These are phyloP conservation scores for Symphodus melops DNA, from an alignment of 2,113 vertebrate genomes.

Conservation along the genomic window DNA sequence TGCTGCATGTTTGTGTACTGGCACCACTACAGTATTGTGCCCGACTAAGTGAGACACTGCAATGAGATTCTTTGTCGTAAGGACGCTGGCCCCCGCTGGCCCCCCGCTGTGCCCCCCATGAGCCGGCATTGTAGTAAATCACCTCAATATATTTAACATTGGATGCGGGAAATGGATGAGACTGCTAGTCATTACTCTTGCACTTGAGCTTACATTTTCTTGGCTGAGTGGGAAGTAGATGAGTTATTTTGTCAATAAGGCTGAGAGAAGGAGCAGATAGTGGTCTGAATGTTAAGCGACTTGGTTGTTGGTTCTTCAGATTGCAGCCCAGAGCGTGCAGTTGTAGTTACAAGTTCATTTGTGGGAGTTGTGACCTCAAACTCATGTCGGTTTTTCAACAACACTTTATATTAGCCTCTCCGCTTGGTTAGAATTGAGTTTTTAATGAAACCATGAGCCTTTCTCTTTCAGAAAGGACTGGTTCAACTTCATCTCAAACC, in stretches of 20 bases:
- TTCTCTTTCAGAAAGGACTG: too few species aligned
- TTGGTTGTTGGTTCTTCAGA: not conserved
- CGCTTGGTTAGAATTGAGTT: not conserved
- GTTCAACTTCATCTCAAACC: too few species aligned
- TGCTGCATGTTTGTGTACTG: conserved; percentile 33
- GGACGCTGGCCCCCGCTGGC: not conserved
- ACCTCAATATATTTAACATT: conserved; percentile 41
- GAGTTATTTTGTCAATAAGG: conserved; percentile 59
- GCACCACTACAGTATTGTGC: conserved; percentile 37
- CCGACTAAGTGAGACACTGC: conserved; percentile 11
- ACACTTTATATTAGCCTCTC: not conserved
- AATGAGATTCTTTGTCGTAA: conserved; percentile 23
- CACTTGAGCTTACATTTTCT: conserved; percentile 46
- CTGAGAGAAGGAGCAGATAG: conserved; percentile 37
- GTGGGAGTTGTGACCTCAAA: not conserved
- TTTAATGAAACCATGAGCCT: not conserved
- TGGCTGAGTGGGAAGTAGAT: conserved; percentile 46
- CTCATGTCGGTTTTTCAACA: not conserved
- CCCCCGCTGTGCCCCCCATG: not conserved
- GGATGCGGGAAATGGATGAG: conserved; percentile 43
- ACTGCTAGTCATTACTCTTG: conserved; percentile 19
- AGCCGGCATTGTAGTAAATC: conserved; percentile 36
- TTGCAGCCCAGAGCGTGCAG: not conserved
- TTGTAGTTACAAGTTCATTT: not conserved
- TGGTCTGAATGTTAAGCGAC: conserved; percentile 35